Evolutionary conservation across 2,888 invertebrate species (phyloP).

Genomic region (Machimus atricapillus): DNA sequence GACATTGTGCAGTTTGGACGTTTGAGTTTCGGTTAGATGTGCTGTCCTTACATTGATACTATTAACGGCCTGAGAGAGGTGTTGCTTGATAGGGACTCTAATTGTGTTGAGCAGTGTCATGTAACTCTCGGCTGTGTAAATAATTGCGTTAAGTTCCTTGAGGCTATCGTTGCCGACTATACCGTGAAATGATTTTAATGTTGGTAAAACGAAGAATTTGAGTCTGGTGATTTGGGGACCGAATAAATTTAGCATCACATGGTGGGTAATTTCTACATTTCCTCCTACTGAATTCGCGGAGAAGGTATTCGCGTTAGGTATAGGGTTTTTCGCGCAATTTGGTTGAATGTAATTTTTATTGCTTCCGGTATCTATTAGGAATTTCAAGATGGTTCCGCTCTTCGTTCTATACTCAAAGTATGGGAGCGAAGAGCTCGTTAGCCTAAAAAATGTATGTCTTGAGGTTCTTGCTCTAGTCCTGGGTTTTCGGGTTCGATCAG

Average conservation of each 20-base stretch:
- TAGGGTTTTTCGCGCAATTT: background rate
- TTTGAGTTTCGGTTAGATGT: background rate
- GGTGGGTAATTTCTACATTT: background rate
- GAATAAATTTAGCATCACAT: background rate
- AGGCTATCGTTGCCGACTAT: background rate
- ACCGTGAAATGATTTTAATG: background rate
- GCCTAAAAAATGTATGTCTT: constrained; percentile 38
- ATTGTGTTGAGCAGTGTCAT: background rate
- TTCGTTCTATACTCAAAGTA: constrained; percentile 7
- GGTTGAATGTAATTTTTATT: constrained; percentile 3
- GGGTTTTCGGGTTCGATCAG: background rate
- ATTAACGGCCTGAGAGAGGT: background rate
- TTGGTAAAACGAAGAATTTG: background rate
- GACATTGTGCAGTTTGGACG: background rate
- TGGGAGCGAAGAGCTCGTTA: constrained; percentile 38
- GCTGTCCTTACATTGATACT: background rate
- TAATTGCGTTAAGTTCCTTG: background rate
- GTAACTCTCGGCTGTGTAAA: background rate
- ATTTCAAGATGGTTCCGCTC: background rate
- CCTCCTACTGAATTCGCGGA: background rate
- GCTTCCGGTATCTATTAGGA: background rate
- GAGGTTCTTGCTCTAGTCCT: background rate
- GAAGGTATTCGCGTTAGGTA: background rate
- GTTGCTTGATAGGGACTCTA: background rate
- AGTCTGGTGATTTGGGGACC: background rate